A percentile compares a stretch with the other conserved stretches of the same genome.
phyloP scores from a whole-genome alignment of 2,113 vertebrate species.

The Bombycilla garrulus region DNA sequence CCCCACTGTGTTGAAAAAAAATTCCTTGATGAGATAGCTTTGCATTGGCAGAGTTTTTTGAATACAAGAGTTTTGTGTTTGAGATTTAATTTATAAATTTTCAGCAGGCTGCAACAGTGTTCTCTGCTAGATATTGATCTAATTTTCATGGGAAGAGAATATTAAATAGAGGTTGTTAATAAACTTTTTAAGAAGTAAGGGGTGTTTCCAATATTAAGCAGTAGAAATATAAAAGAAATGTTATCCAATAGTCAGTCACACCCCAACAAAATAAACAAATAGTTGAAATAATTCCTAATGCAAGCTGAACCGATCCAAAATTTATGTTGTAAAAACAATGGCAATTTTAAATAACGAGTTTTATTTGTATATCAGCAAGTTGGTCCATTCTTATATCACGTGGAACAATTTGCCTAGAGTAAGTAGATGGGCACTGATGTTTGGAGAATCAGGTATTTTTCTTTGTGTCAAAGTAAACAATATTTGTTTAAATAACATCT shows the following conservation, averaged over 20 bases:
- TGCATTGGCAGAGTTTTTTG: neutral
- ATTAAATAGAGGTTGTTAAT: neutral
- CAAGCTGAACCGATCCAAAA: neutral
- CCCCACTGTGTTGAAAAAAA: neutral
- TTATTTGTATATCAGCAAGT: neutral
- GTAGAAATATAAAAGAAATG: neutral
- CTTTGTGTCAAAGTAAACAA: neutral
- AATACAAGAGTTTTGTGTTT: neutral
- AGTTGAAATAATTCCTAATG: neutral
- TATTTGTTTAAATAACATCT: neutral
- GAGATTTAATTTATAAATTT: neutral
- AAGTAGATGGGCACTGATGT: neutral
- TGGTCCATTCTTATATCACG: neutral
- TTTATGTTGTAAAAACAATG: neutral
- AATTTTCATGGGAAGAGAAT: neutral
- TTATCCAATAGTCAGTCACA: neutral
- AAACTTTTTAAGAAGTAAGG: neutral
- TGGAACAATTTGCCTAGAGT: neutral
- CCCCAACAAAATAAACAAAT: neutral
- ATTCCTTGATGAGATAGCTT: neutral
- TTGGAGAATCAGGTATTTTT: neutral
- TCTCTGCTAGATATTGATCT: neutral
- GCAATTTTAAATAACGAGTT: neutral
- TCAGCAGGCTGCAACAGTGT: neutral
- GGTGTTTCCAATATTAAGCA: neutral